A percentile compares a stretch with the other conserved stretches of the same genome.
Evolutionary conservation across 1,140 invertebrate species (phyloP).

Genomic region (Euschistus heros): DNA sequence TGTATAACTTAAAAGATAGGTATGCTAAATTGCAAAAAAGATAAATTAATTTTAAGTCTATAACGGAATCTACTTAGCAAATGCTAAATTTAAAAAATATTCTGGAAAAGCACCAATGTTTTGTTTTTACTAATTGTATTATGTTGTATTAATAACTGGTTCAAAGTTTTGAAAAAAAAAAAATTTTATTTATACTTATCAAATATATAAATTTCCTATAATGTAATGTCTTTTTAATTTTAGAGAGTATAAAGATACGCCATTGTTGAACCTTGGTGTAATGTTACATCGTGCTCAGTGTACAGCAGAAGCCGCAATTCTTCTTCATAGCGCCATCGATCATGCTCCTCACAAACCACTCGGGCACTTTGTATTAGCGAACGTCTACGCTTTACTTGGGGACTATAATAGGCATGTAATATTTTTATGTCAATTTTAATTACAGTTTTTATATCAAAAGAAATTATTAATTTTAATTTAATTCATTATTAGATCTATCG

Average conservation of each 20-base stretch:
- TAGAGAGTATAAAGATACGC: slow-evolving; percentile 63
- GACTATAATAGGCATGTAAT: slow-evolving; percentile 43
- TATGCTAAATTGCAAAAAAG: too few relatives aligned
- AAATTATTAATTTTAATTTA: not conserved
- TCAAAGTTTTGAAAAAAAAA: not conserved
- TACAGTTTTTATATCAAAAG: not conserved
- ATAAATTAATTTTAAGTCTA: too few relatives aligned
- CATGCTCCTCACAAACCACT: slow-evolving; percentile 58
- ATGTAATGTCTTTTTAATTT: too few relatives aligned
- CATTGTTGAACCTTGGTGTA: slow-evolving; percentile 69
- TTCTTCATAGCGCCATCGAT: slow-evolving; percentile 69
- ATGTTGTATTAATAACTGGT: not conserved
- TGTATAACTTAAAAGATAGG: too few relatives aligned
- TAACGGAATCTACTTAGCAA: too few relatives aligned
- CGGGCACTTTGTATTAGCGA: slow-evolving; percentile 67
- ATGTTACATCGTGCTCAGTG: slow-evolving; percentile 62
- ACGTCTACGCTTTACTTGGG: slow-evolving; percentile 56
- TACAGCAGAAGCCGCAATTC: slow-evolving; percentile 64
- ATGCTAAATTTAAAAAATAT: too few relatives aligned
- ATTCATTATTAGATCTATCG: slow-evolving; percentile 37
- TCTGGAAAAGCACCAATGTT: too few relatives aligned
- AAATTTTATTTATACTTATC: not conserved
- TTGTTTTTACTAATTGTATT: too few relatives aligned
- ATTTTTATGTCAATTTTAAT: not conserved
- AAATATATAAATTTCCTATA: not conserved